Conservation (phyloP, 2,888 invertebrate genomes). For the Acheta domesticus region DNA sequence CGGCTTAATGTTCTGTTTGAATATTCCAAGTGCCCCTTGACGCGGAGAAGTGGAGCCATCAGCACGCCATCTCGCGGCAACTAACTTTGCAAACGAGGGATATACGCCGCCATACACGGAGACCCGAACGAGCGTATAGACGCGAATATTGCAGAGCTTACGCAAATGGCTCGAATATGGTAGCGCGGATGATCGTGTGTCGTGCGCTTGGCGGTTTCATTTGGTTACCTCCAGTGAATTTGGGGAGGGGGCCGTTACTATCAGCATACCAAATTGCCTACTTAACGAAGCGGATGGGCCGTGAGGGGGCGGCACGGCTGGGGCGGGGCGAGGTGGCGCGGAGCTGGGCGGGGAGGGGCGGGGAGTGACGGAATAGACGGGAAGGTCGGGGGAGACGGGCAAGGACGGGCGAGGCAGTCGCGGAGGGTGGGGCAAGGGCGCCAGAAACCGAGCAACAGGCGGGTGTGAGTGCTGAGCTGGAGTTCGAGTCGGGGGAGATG, state of each 20-base stretch:
- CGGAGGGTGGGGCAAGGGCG: too few species aligned
- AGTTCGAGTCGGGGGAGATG: too few species aligned
- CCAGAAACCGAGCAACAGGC: too few species aligned
- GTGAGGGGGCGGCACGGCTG: neutral
- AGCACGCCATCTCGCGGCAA: neutral
- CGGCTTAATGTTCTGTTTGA: neutral
- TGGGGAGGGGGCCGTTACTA: neutral
- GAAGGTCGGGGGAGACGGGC: neutral
- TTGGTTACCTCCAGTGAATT: neutral
- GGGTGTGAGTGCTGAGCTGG: too few species aligned
- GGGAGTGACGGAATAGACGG: neutral
- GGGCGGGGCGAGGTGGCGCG: neutral
- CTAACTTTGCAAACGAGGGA: constrained; percentile 11
- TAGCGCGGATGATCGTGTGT: constrained; percentile 8
- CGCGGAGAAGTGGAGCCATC: neutral
- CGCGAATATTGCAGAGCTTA: neutral
- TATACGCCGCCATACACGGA: neutral
- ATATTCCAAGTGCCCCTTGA: neutral
- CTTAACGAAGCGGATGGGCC: neutral
- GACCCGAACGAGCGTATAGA: constrained; percentile 4
- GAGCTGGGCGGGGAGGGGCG: neutral
- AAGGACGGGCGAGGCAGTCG: neutral
- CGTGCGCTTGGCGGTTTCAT: neutral
- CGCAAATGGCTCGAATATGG: constrained; percentile 8
- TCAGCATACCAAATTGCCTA: constrained; percentile 18